A percentile compares a stretch with the other conserved stretches of the same genome.
These are phyloP conservation scores for Brachystomella parvula DNA, from an alignment of 1,140 invertebrate species.

Conservation along the genomic window DNA sequence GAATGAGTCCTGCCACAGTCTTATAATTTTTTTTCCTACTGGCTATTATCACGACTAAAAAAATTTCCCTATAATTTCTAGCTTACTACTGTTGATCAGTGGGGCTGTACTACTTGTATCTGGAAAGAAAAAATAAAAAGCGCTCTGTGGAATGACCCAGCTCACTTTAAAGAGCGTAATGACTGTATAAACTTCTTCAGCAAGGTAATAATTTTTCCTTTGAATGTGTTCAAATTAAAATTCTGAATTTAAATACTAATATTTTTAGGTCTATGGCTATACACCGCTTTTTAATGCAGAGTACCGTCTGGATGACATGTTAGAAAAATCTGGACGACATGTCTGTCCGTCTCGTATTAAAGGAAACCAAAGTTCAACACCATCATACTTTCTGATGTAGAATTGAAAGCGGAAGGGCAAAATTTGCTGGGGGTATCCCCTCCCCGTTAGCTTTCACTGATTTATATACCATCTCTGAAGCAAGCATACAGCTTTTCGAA, in stretches of 20 bases:
- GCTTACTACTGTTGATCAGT: slow-evolving; percentile 47
- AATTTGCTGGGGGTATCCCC: too few relatives aligned
- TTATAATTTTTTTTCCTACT: slow-evolving; percentile 5
- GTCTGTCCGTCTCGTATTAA: too few relatives aligned
- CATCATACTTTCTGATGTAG: too few relatives aligned
- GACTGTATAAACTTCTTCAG: slow-evolving; percentile 97
- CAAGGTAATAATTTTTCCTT: slow-evolving; percentile 40
- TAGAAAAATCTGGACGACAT: slow-evolving; percentile 97
- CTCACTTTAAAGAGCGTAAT: slow-evolving; percentile 94
- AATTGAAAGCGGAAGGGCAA: too few relatives aligned
- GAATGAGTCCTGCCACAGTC: slow-evolving; percentile 12
- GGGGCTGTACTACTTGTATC: slow-evolving; percentile 89
- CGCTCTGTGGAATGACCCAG: slow-evolving; percentile 84
- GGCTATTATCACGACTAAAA: background rate
- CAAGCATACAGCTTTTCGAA: too few relatives aligned
- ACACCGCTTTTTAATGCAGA: slow-evolving; percentile 94
- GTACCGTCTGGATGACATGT: slow-evolving; percentile 91
- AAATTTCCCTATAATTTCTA: slow-evolving; percentile 10
- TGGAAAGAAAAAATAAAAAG: slow-evolving; percentile 60
- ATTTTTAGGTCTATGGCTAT: slow-evolving; percentile 81
- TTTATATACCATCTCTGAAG: too few relatives aligned
- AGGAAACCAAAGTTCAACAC: too few relatives aligned
- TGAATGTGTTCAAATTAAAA: background rate
- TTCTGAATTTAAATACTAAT: background rate
- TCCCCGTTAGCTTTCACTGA: too few relatives aligned